Conservation (phyloP, 2,888 invertebrate species). For the Dynastes maya region DNA sequence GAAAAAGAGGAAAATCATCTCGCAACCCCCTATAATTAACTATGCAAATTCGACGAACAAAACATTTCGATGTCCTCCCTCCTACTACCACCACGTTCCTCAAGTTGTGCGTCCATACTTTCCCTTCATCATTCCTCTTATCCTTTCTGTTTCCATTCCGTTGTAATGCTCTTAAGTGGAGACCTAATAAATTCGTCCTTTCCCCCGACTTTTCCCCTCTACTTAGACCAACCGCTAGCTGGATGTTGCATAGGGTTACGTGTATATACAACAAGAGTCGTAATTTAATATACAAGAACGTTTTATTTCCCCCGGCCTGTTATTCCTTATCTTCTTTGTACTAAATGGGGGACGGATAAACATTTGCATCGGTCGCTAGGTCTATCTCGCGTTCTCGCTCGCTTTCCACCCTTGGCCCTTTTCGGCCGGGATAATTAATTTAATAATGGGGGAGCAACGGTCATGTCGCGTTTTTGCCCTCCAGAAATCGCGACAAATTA, state of each 20-base stretch:
- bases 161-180: conserved; percentile 9
- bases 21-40: conserved; percentile 20
- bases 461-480: conserved; percentile 10
- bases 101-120: no score
- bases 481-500: conserved; percentile 38
- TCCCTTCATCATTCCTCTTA: no score
- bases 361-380: conserved; percentile 1
- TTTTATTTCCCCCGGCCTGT: conserved; percentile 24
- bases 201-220: neutral
- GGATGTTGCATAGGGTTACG: neutral
- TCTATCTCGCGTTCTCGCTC: neutral
- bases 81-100: neutral
- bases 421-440: conserved; percentile 28
- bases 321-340: conserved; percentile 28
- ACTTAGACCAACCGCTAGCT: neutral
- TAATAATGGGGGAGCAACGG: conserved; percentile 18
- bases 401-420: neutral
- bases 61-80: conserved; percentile 2
- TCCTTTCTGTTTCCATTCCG: neutral
- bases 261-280: conserved; percentile 5
- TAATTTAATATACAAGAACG: conserved; percentile 37
- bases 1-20: no score
- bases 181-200: conserved; percentile 33
- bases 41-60: conserved; percentile 31
- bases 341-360: neutral